phyloP scores from a whole-genome alignment of 2,888 invertebrate species.

The Antitype chi region DNA sequence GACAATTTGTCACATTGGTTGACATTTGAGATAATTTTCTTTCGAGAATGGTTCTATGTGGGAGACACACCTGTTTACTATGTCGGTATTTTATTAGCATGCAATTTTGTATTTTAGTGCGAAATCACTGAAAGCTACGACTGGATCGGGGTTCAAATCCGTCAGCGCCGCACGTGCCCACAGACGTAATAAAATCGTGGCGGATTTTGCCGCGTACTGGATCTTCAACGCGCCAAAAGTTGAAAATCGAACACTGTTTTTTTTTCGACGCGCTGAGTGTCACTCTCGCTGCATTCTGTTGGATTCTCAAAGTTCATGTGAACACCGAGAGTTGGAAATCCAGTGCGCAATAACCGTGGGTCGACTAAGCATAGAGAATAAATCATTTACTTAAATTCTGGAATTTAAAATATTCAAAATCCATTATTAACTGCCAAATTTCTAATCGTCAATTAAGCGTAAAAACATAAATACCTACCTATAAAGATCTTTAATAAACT shows the following conservation, averaged over 20 bases:
- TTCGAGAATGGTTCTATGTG: neutral
- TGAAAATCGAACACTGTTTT: too few relatives aligned
- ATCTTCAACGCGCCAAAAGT: too few relatives aligned
- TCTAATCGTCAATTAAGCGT: slow-evolving; percentile 65
- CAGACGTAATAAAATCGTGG: too few relatives aligned
- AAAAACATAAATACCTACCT: slow-evolving; percentile 52
- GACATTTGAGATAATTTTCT: neutral
- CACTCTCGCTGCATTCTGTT: too few relatives aligned
- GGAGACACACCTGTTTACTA: too few relatives aligned
- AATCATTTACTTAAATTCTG: slow-evolving; percentile 43
- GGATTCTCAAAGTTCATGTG: too few relatives aligned
- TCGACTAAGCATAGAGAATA: slow-evolving; percentile 36
- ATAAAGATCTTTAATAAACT: slow-evolving; percentile 47
- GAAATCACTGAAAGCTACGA: slow-evolving; percentile 1
- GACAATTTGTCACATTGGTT: too few relatives aligned
- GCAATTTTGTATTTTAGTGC: neutral
- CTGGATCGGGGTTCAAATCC: slow-evolving; percentile 30
- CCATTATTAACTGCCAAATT: slow-evolving; percentile 59
- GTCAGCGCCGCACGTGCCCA: neutral
- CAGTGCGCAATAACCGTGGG: too few relatives aligned
- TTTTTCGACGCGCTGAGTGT: too few relatives aligned
- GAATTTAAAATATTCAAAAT: slow-evolving; percentile 54
- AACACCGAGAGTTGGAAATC: too few relatives aligned
- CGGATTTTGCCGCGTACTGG: too few relatives aligned
- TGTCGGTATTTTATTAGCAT: neutral